Evolutionary conservation across 2,113 vertebrate genomes (phyloP).

Genomic region (Chaetops frenatus): DNA sequence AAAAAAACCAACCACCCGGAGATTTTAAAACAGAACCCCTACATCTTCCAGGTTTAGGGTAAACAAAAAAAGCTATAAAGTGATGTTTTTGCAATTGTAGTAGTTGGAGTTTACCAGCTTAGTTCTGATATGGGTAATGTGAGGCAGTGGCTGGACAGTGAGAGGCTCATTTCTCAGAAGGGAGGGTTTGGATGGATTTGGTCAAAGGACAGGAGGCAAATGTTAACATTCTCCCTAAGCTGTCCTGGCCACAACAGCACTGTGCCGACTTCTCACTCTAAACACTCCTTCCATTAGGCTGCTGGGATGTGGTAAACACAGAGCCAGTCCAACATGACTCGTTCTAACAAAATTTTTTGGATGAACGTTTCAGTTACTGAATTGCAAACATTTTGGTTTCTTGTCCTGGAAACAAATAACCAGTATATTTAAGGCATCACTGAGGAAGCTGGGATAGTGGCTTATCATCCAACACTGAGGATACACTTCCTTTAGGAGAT

Average conservation of each 20-base stretch:
- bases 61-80: not conserved
- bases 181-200: not conserved
- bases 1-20: not conserved
- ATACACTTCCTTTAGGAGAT: not conserved
- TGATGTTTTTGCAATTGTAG: not conserved
- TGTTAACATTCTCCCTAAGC: not conserved
- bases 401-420: not conserved
- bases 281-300: constrained; percentile 14
- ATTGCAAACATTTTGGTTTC: not conserved
- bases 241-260: not conserved
- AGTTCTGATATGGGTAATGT: accelerated
- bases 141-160: not conserved
- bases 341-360: not conserved
- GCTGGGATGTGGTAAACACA: not conserved
- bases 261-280: not conserved
- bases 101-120: not conserved
- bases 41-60: not conserved
- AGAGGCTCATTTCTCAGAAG: not conserved
- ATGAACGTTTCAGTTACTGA: not conserved
- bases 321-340: not conserved
- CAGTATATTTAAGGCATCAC: not conserved
- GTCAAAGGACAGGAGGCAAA: not conserved
- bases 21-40: not conserved
- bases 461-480: not conserved
- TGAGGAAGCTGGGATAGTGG: not conserved